phyloP scores from a whole-genome alignment of 2,797 vertebrate species.

The Otus scops region DNA sequence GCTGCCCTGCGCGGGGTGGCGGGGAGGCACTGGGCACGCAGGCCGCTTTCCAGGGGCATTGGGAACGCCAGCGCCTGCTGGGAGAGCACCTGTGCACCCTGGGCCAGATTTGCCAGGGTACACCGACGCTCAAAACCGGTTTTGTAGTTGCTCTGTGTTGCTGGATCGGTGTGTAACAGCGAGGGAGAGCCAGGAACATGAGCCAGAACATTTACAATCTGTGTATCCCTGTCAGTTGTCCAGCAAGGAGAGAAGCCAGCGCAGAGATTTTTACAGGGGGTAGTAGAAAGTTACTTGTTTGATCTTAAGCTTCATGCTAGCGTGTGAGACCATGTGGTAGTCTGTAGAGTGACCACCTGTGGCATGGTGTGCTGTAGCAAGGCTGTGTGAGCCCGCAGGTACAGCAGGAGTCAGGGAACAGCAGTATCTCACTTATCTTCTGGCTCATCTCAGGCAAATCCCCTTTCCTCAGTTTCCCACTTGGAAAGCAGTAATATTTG shows the following conservation, averaged over 20 bases:
- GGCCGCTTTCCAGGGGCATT: neutral
- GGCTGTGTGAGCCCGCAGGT: neutral
- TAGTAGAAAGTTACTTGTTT: neutral
- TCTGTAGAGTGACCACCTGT: neutral
- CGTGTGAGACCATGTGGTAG: accelerated
- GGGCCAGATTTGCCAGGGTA: accelerated
- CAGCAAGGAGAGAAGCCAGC: neutral
- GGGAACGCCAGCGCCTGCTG: neutral
- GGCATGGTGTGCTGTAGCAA: neutral
- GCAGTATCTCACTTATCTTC: neutral
- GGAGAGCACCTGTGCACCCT: neutral
- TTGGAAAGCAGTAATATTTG: neutral
- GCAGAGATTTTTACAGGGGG: neutral
- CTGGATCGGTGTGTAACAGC: neutral
- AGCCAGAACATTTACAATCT: accelerated
- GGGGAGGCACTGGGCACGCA: neutral
- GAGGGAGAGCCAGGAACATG: neutral
- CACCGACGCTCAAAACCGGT: accelerated
- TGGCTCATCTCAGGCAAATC: neutral
- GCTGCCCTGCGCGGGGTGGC: neutral
- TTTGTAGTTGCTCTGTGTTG: accelerated
- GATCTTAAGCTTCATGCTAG: neutral
- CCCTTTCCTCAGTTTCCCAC: neutral
- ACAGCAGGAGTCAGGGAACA: neutral
- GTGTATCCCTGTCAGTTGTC: neutral